Conservation (phyloP, 2,888 invertebrate species). For the Dysmachus trigonus region DNA sequence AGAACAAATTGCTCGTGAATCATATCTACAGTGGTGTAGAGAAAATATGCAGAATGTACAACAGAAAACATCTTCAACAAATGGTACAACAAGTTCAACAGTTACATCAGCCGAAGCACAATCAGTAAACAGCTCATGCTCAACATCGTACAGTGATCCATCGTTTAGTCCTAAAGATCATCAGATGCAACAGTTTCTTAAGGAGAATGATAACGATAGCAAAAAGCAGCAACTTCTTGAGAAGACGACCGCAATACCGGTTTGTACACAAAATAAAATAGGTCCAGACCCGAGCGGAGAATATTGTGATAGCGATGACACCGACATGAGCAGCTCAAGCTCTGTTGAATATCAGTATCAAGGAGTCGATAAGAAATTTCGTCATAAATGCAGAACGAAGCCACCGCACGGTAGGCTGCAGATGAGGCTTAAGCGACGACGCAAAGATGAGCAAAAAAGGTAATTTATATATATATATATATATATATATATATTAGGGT, state of each 20-base stretch:
- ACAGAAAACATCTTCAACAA: neutral
- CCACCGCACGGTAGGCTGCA: neutral
- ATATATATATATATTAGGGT: no score
- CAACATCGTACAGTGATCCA: neutral
- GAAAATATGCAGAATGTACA: constrained; percentile 69
- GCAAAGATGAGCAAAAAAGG: neutral
- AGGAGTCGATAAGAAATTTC: neutral
- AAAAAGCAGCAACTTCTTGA: neutral
- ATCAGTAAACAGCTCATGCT: neutral
- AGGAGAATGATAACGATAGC: neutral
- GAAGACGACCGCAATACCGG: neutral
- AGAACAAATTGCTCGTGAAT: constrained; percentile 86
- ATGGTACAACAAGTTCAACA: constrained; percentile 45
- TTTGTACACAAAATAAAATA: constrained; percentile 7
- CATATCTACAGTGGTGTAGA: constrained; percentile 81
- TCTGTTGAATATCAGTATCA: constrained; percentile 55
- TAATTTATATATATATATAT: neutral
- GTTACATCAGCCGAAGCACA: constrained; percentile 48
- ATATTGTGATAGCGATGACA: constrained; percentile 59
- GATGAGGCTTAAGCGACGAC: constrained; percentile 11
- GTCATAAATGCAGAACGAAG: neutral
- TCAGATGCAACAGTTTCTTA: neutral
- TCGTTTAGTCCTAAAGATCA: neutral
- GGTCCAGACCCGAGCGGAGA: neutral
- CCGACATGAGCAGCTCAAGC: constrained; percentile 62